Percentiles rank a stretch among this genome's conserved stretches.
These are phyloP conservation scores for Epizoanthus scotinus DNA, from an alignment of 92 coral and sea anemone genomes.

Conservation along the genomic window DNA sequence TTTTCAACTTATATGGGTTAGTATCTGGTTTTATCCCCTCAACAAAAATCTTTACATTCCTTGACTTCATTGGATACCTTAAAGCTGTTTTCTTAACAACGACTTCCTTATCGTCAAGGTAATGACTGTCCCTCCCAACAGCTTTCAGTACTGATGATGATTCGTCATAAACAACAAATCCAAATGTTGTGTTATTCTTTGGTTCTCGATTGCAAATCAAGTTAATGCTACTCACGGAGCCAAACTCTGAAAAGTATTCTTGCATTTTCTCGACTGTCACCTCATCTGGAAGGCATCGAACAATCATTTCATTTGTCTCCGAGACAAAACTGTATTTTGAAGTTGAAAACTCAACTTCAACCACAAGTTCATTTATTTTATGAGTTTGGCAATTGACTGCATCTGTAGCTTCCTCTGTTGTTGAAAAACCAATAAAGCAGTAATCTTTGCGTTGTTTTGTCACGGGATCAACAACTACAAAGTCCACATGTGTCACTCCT, in stretches of 20 bases:
- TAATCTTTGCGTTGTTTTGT: constrained; percentile 31
- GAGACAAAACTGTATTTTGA: constrained; percentile 19
- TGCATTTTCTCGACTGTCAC: constrained; percentile 25
- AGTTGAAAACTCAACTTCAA: constrained; percentile 30
- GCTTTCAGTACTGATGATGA: background rate
- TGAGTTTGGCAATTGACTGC: constrained; percentile 23
- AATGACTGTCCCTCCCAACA: constrained; percentile 6
- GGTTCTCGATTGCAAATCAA: constrained; percentile 33
- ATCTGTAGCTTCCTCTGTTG: constrained; percentile 5
- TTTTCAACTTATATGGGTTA: constrained; percentile 26
- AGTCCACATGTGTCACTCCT: constrained; percentile 1
- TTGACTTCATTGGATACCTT: constrained; percentile 43
- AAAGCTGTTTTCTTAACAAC: constrained; percentile 52
- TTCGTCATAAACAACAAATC: constrained; percentile 16
- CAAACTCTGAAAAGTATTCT: constrained; percentile 29
- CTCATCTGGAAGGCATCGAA: constrained; percentile 11
- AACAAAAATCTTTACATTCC: constrained; percentile 44
- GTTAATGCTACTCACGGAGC: constrained; percentile 10
- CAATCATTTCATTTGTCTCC: constrained; percentile 27
- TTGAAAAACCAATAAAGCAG: constrained; percentile 26
- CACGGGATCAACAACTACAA: constrained; percentile 31
- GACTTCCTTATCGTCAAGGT: constrained; percentile 27
- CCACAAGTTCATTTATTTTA: background rate
- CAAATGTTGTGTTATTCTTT: constrained; percentile 27
- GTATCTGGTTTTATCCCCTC: constrained; percentile 48